phyloP scores from a whole-genome alignment of 2,113 vertebrate genomes.

The Tragelaphus buxtoni region DNA sequence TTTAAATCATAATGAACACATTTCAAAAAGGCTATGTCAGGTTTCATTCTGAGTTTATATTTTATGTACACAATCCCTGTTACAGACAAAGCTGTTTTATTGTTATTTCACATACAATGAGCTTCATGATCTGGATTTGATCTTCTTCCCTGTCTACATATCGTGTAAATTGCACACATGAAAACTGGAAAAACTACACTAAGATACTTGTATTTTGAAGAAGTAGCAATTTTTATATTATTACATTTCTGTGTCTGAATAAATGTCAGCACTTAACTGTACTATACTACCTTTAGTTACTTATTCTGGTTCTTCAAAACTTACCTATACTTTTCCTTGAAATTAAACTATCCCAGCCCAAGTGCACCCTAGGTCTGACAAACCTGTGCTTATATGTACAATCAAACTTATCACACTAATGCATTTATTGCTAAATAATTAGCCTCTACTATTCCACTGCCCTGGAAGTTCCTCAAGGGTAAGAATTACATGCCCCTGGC shows the following conservation, averaged over 20 bases:
- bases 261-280: not conserved
- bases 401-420: not conserved
- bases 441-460: not conserved
- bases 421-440: not conserved
- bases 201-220: not conserved
- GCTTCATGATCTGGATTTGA: not conserved
- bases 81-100: not conserved
- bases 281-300: not conserved
- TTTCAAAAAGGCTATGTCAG: not conserved
- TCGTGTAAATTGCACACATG: not conserved
- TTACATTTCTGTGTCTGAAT: not conserved
- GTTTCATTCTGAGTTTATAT: not conserved
- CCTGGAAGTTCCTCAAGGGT: not conserved
- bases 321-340: not conserved
- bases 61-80: accelerated
- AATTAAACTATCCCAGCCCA: not conserved
- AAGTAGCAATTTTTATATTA: not conserved
- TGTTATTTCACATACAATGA: not conserved
- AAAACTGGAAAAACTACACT: not conserved
- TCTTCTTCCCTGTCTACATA: not conserved
- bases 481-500: not conserved
- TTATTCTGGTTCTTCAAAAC: not conserved
- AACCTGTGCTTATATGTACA: not conserved
- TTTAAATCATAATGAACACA: not conserved
- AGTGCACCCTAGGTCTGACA: accelerated